Percentiles rank a stretch among this genome's conserved stretches.
These are phyloP conservation scores for Stegostoma tigrinum DNA, from an alignment of 2,113 vertebrate genomes.

Conservation along the genomic window DNA sequence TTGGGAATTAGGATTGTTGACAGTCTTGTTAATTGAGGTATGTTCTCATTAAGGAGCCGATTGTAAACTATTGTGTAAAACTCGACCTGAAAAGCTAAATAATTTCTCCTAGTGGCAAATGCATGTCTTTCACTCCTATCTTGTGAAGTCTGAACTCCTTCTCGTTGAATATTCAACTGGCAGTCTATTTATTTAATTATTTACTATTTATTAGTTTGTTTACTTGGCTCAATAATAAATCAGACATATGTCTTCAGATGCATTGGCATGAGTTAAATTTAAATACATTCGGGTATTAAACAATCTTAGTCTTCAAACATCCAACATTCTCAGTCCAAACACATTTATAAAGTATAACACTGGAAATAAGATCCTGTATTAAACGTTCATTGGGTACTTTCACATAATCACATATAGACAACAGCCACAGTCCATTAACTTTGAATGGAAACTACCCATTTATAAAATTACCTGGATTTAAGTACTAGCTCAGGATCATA, in stretches of 20 bases:
- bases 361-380: not conserved
- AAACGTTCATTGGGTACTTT: not conserved
- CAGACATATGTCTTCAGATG: not conserved
- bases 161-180: not conserved
- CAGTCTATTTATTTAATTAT: not conserved
- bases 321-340: not conserved
- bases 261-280: not conserved
- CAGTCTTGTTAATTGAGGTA: not conserved
- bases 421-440: not conserved
- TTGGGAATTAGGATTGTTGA: not conserved
- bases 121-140: not conserved
- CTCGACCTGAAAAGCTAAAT: not conserved
- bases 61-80: not conserved
- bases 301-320: not conserved
- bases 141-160: not conserved
- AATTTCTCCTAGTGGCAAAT: not conserved
- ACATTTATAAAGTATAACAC: not conserved
- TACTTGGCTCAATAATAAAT: not conserved
- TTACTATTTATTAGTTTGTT: not conserved
- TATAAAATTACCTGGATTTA: constrained; percentile 18
- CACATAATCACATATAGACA: not conserved
- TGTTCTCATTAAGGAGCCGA: not conserved
- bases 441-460: not conserved
- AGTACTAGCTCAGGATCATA: not conserved
- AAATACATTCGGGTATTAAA: not conserved